phyloP scores from a whole-genome alignment of 2,888 invertebrate genomes.

The Orchesella flavescens region DNA sequence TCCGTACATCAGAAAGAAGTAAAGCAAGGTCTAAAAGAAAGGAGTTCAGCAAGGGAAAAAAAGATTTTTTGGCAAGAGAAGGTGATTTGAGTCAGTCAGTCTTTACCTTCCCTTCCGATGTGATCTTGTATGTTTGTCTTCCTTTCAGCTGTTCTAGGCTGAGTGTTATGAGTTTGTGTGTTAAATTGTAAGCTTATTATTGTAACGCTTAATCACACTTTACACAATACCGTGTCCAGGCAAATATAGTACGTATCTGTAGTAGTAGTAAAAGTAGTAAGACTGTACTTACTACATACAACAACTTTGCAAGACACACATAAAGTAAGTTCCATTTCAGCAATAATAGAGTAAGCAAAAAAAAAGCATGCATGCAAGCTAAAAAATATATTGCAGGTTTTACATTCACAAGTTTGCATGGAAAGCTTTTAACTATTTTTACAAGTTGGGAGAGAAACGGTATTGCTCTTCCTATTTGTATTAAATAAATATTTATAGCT shows the following conservation, averaged over 20 bases:
- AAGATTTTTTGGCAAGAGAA: slow-evolving; percentile 41
- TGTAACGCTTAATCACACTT: slow-evolving; percentile 38
- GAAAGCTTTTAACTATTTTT: slow-evolving; percentile 10
- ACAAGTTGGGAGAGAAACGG: neutral
- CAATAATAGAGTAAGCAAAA: neutral
- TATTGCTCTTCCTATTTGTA: slow-evolving; percentile 25
- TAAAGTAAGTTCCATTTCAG: neutral
- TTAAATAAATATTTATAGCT: slow-evolving; percentile 49
- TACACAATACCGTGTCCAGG: neutral
- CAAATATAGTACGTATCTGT: too few relatives aligned
- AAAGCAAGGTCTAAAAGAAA: slow-evolving; percentile 43
- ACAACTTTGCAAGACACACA: neutral
- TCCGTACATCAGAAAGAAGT: neutral
- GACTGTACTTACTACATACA: neutral
- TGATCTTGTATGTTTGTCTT: slow-evolving; percentile 53
- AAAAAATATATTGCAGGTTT: too few relatives aligned
- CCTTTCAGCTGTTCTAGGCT: slow-evolving; percentile 55
- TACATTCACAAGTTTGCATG: neutral
- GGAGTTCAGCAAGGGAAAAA: slow-evolving; percentile 28
- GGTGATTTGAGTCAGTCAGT: slow-evolving; percentile 58
- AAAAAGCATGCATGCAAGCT: neutral
- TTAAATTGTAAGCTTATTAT: slow-evolving; percentile 25
- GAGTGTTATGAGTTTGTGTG: slow-evolving; percentile 7
- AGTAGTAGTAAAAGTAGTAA: too few relatives aligned
- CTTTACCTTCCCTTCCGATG: slow-evolving; percentile 58